Conservation (phyloP, 2,888 invertebrate species). For the Eupithecia vulgata region DNA sequence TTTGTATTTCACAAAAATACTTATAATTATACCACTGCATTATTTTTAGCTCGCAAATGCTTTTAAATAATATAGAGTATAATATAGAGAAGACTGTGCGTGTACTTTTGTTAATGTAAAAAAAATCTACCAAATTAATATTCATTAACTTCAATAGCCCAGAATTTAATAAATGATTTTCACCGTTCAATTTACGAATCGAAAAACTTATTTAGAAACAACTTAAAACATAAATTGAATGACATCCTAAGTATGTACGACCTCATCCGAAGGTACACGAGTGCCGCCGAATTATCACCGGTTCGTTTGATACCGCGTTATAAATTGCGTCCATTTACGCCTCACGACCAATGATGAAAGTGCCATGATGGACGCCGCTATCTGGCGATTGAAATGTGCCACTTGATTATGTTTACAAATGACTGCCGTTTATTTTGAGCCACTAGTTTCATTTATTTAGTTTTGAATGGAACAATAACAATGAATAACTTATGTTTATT, state of each 20-base stretch:
- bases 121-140: not conserved
- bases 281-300: conserved; percentile 58
- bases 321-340: conserved; percentile 71
- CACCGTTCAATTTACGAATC: not conserved
- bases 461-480: not conserved
- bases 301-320: conserved; percentile 66
- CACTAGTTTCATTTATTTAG: conserved; percentile 4
- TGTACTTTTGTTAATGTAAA: no score
- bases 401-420: conserved; percentile 36
- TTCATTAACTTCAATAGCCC: not conserved
- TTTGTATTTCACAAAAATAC: not conserved
- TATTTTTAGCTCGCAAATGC: not conserved
- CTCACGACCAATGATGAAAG: conserved; percentile 61
- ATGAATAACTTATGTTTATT: not conserved
- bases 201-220: not conserved
- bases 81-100: no score
- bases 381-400: conserved; percentile 41
- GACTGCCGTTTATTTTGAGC: conserved; percentile 11
- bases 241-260: conserved; percentile 22
- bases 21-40: not conserved
- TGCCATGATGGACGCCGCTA: conserved; percentile 35
- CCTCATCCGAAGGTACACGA: conserved; percentile 10
- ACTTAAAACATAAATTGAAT: not conserved
- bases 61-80: no score
- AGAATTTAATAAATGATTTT: not conserved